Percentiles rank a stretch among this genome's conserved stretches.
Evolutionary conservation across 2,888 invertebrate species (phyloP).

Genomic region (Parnassius glacialis): DNA sequence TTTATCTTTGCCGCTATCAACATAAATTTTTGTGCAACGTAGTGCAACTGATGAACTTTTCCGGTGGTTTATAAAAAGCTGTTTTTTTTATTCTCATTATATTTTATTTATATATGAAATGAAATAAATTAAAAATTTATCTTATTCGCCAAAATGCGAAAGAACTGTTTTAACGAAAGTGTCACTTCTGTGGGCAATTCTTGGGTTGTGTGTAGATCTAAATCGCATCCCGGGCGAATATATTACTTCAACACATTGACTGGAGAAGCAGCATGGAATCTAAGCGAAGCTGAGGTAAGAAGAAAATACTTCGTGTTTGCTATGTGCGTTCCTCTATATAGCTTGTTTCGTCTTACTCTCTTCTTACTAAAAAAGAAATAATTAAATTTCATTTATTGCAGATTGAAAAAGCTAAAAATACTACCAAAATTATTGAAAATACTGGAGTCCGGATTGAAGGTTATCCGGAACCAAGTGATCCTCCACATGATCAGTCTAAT

Average conservation of each 20-base stretch:
- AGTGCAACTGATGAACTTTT: not conserved
- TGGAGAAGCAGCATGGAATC: constrained; percentile 60
- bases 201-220: constrained; percentile 60
- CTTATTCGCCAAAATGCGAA: constrained; percentile 6
- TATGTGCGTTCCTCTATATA: too few species aligned
- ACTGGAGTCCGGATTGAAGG: constrained; percentile 31
- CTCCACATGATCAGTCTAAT: constrained; percentile 36
- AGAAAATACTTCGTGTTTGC: not conserved
- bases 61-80: not conserved
- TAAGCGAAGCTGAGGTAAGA: constrained; percentile 54
- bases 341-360: too few species aligned
- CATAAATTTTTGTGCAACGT: too few species aligned
- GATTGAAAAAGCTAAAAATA: constrained; percentile 51
- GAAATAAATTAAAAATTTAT: too few species aligned
- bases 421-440: constrained; percentile 36
- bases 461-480: constrained; percentile 55
- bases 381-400: constrained; percentile 32
- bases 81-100: too few species aligned
- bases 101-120: not conserved
- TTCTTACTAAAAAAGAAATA: too few species aligned
- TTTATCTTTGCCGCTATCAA: too few species aligned
- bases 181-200: constrained; percentile 44
- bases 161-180: constrained; percentile 14
- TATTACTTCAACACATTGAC: constrained; percentile 64
- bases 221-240: constrained; percentile 47